Conservation (phyloP, 2,888 invertebrate species). For the Ennomos fuscantarius region DNA sequence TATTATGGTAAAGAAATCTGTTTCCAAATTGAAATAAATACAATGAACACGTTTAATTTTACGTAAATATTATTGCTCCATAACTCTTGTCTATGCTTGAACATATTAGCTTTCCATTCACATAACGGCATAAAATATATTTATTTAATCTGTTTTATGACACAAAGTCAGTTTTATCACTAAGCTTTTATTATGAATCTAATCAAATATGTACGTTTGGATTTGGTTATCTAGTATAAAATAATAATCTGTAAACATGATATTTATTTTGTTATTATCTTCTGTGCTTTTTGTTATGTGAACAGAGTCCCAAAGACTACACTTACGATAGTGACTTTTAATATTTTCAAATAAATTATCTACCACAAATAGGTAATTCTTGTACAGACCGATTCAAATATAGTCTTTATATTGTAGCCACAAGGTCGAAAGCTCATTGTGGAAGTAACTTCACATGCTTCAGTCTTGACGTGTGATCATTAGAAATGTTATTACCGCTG, state of each 20-base stretch:
- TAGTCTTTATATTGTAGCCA: slow-evolving; percentile 14
- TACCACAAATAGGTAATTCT: slow-evolving; percentile 14
- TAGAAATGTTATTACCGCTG: slow-evolving; percentile 8
- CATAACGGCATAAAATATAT: background rate
- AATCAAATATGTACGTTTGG: too few species aligned
- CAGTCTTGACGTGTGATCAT: slow-evolving; percentile 28
- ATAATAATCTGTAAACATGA: too few species aligned
- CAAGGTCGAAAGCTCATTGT: slow-evolving; percentile 21
- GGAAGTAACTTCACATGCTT: slow-evolving; percentile 22
- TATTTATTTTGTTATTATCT: too few species aligned
- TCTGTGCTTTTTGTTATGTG: slow-evolving; percentile 5
- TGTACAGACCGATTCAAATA: slow-evolving; percentile 15
- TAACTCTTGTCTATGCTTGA: slow-evolving; percentile 1
- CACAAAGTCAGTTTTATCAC: too few species aligned
- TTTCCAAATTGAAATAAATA: background rate
- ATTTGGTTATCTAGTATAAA: too few species aligned
- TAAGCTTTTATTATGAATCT: too few species aligned
- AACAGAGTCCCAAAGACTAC: slow-evolving; percentile 10
- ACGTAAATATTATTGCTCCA: slow-evolving; percentile 1
- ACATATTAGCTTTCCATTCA: slow-evolving; percentile 5
- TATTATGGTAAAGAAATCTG: background rate
- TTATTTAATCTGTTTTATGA: background rate
- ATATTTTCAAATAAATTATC: slow-evolving; percentile 16
- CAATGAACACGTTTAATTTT: background rate
- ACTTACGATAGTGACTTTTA: slow-evolving; percentile 31